phyloP scores from a whole-genome alignment of 2,888 invertebrate genomes.

The Oscheius onirici region DNA sequence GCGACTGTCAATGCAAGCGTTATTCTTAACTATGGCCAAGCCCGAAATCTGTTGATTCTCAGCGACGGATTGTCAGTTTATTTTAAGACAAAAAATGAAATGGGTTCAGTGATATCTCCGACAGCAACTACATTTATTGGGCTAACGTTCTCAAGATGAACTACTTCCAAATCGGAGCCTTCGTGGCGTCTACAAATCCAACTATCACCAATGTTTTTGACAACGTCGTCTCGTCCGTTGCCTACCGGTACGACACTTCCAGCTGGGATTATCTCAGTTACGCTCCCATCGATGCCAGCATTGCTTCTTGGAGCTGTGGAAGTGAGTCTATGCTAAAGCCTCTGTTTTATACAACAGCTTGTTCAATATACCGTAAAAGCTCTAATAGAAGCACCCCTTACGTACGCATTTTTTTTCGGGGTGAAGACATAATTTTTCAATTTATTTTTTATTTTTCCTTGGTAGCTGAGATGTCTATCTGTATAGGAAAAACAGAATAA shows the following conservation, averaged over 20 bases:
- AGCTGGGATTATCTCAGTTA: slow-evolving; percentile 3
- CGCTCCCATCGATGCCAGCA: background rate
- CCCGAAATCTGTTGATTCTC: slow-evolving; percentile 17
- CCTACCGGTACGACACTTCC: background rate
- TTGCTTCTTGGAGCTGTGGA: slow-evolving; percentile 21
- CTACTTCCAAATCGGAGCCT: slow-evolving; percentile 26
- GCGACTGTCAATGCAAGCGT: background rate
- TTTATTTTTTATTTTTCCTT: no score
- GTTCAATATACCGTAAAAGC: no score
- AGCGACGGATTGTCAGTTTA: slow-evolving; percentile 29
- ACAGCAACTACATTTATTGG: background rate
- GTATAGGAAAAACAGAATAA: no score
- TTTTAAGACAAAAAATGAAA: background rate
- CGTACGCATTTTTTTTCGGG: no score
- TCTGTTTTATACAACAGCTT: no score
- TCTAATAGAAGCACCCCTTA: no score
- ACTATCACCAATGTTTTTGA: background rate
- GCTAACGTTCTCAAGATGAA: background rate
- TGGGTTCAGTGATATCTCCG: slow-evolving; percentile 28
- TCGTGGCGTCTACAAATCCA: slow-evolving; percentile 3
- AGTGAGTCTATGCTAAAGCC: no score
- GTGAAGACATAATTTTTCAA: no score
- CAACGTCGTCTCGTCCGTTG: slow-evolving; percentile 3
- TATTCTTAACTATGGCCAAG: background rate
- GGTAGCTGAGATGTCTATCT: no score